Evolutionary conservation across 2,888 invertebrate genomes (phyloP), one percentile per base, ranked within the genome.

Genomic region (Diachrysia chrysitis): DNA sequence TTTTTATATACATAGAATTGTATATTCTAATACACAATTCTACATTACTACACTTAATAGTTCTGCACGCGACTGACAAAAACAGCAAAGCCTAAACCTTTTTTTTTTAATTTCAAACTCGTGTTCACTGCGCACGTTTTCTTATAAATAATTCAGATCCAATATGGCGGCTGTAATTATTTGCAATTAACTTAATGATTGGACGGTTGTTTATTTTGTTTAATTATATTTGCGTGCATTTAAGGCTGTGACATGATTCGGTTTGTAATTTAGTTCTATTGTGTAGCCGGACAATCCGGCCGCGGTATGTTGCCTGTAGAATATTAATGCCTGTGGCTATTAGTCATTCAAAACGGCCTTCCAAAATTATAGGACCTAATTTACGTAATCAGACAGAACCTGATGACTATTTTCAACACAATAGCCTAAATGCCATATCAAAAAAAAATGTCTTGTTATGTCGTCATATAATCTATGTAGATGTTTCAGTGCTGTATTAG

Each of bases 161-260:
- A 69, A 68, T 56, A 71, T 66, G 69, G 76, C 76, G 66, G 4
- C 59, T 35, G 46, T 70, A 73, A 81, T 81, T 81, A 80, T 76
- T 78, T 71, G 56, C 63, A 55, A 66, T 73, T 71, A 71, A 71
- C 67, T 69, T 66, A 66, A 69, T 63, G 72, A 69, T 75, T 64
- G 68, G 55, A 32, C 66, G 60, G 23, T 58, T 14, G 29, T 29
- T 58, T 61, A 17, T 53, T 42, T 2, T 69, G 48, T 57, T 70
- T 64, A 53, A 68, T 70, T 66, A 51, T 57, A 2, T 62, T 57
- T 65, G 59, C 58, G 32, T 37, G 58, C 29, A 58, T 58, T 48
- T 19, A 9, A 19, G 48, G 55, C 55, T 66, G n/a, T 25, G 42
- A 48, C 53, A 54, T 51, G 19, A n/a, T 14, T 58, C 48, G 19